phyloP scores from a whole-genome alignment of 1,140 invertebrate genomes.

The Branchinecta lindahli region DNA sequence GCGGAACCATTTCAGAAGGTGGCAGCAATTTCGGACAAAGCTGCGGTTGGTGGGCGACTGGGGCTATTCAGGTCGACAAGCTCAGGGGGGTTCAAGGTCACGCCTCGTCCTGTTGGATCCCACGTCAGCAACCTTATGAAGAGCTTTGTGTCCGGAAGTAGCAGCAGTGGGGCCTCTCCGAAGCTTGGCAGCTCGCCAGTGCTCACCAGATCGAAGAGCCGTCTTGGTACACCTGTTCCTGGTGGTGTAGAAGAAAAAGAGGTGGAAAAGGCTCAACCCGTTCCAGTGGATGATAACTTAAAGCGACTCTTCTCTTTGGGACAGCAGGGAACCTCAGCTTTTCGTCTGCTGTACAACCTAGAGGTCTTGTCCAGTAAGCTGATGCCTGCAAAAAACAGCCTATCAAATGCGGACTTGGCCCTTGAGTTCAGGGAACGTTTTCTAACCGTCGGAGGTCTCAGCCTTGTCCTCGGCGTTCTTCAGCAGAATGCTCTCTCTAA shows the following conservation, averaged over 20 bases:
- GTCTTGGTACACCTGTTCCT: background rate
- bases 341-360: conserved; percentile 38
- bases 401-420: conserved; percentile 28
- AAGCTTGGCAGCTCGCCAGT: background rate
- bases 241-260: conserved; percentile 29
- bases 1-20: conserved; percentile 35
- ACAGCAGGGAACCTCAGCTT: conserved; percentile 33
- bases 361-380: conserved; percentile 38
- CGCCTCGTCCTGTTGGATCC: background rate
- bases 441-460: conserved; percentile 33
- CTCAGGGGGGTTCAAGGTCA: background rate
- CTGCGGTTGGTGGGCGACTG: background rate
- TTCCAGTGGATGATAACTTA: conserved; percentile 28
- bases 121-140: background rate
- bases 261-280: conserved; percentile 24
- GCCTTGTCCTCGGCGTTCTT: conserved; percentile 33
- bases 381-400: conserved; percentile 33
- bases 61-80: background rate
- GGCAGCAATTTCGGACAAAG: conserved; percentile 14
- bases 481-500: conserved; percentile 34
- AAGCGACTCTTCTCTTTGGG: conserved; percentile 32
- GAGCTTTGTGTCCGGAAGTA: background rate
- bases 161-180: conserved; percentile 24
- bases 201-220: background rate
- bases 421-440: conserved; percentile 36